phyloP scores from a whole-genome alignment of 2,888 invertebrate genomes.

The Hemaris fuciformis region DNA sequence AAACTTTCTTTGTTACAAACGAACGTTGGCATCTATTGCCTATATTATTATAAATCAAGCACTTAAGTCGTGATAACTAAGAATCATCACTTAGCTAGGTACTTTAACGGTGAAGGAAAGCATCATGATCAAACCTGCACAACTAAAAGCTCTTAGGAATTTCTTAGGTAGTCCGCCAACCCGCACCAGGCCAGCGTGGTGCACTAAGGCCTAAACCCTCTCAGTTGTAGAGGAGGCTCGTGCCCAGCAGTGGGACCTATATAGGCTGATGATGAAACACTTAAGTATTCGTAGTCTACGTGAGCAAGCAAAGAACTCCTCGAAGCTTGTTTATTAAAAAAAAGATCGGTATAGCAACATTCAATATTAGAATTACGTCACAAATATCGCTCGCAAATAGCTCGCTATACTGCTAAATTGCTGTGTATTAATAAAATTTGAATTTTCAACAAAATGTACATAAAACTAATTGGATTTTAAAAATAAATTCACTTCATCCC shows the following conservation, averaged over 20 bases:
- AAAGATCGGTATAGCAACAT: neutral
- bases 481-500: neutral
- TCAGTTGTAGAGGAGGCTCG: too few species aligned
- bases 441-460: neutral
- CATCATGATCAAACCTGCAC: too few species aligned
- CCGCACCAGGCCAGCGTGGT: too few species aligned
- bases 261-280: too few species aligned
- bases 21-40: neutral
- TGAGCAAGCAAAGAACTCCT: neutral
- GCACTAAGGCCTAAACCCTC: too few species aligned
- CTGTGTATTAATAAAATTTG: neutral
- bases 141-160: too few species aligned
- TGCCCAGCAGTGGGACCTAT: too few species aligned
- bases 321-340: neutral
- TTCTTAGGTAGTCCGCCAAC: too few species aligned
- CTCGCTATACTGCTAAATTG: neutral
- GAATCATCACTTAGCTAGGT: too few species aligned
- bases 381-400: neutral
- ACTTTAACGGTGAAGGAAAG: too few species aligned
- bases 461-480: neutral
- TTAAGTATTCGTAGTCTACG: neutral
- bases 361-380: neutral
- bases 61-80: too few species aligned
- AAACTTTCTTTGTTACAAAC: neutral
- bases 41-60: neutral